A percentile compares a stretch with the other conserved stretches of the same genome.
phyloP scores from a whole-genome alignment of 2,888 invertebrate genomes.

The Machimus atricapillus region DNA sequence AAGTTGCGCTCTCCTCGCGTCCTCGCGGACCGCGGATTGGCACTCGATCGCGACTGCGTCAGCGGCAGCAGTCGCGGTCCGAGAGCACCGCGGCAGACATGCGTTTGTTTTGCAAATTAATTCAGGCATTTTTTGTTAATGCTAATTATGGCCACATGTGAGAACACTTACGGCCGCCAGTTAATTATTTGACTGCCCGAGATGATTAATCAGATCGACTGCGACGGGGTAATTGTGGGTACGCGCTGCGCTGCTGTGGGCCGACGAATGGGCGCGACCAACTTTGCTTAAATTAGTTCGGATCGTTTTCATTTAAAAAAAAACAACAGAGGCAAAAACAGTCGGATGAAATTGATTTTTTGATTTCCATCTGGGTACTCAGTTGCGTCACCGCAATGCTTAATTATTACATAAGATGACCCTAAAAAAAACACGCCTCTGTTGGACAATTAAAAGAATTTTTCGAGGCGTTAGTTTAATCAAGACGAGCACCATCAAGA shows the following conservation, averaged over 20 bases:
- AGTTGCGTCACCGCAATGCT: background rate
- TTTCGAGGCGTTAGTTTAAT: background rate
- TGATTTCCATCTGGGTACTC: background rate
- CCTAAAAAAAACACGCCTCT: background rate
- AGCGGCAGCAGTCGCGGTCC: background rate
- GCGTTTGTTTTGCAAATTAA: constrained; percentile 33
- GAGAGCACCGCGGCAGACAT: background rate
- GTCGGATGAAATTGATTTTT: background rate
- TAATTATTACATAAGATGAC: background rate
- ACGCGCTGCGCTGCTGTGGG: background rate
- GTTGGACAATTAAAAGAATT: background rate
- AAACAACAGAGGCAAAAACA: background rate
- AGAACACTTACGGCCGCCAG: background rate
- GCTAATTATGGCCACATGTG: background rate
- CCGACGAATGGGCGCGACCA: background rate
- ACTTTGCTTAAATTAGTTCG: background rate
- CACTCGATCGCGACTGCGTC: constrained; percentile 5
- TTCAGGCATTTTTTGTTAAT: constrained; percentile 16
- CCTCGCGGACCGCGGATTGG: background rate
- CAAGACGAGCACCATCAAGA: too few species aligned
- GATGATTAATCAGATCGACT: background rate
- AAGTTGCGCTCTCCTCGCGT: constrained; percentile 7
- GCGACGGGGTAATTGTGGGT: background rate
- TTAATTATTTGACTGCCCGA: constrained; percentile 1
- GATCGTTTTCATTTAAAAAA: background rate